A percentile compares a stretch with the other conserved stretches of the same genome.
Conservation (phyloP, 2,888 invertebrate genomes). For the Apamea epomidion region DNA sequence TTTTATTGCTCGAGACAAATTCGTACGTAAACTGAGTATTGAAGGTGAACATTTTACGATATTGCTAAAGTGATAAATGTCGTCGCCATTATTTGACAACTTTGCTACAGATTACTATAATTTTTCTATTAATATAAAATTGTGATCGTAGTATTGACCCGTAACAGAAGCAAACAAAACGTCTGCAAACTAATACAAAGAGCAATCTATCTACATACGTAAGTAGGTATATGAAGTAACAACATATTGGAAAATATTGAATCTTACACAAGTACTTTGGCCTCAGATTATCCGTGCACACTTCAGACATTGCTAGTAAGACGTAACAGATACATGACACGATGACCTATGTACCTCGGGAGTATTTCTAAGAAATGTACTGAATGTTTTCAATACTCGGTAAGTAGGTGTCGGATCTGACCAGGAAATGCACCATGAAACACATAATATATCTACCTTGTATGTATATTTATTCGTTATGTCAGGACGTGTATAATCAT, state of each 20-base stretch:
- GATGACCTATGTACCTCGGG: background rate
- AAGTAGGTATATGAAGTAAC: background rate
- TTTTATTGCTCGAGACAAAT: slow-evolving; percentile 18
- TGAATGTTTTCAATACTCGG: background rate
- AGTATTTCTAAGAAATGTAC: slow-evolving; percentile 1
- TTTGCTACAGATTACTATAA: slow-evolving; percentile 3
- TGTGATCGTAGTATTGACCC: background rate
- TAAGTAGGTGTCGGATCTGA: background rate
- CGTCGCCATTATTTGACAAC: slow-evolving; percentile 3
- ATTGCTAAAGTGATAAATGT: slow-evolving; percentile 29
- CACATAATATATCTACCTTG: background rate
- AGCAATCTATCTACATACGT: background rate
- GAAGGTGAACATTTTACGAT: slow-evolving; percentile 19
- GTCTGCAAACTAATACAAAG: background rate
- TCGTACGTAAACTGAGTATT: slow-evolving; percentile 13
- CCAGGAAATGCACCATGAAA: background rate
- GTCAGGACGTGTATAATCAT: background rate
- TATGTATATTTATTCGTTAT: background rate
- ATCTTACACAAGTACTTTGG: background rate
- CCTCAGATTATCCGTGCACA: background rate
- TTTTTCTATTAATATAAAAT: slow-evolving; percentile 3
- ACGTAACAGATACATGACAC: background rate
- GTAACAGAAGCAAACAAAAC: background rate
- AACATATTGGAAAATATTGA: background rate
- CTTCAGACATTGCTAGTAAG: background rate